Evolutionary conservation across 2,797 vertebrate species (phyloP).

Genomic region (Mormyrops attenuatus): DNA sequence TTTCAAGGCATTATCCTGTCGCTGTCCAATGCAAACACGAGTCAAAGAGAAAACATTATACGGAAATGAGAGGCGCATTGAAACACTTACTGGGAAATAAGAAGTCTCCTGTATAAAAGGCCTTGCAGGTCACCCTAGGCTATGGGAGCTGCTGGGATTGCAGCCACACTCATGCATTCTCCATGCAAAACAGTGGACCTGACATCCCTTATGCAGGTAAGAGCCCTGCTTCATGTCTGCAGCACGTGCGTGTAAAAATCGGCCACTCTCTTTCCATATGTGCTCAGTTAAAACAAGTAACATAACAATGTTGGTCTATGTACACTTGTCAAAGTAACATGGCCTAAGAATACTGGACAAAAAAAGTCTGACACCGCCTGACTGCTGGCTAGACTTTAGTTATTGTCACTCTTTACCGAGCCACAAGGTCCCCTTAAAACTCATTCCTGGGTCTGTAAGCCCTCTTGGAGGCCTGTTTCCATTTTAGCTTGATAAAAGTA

Average conservation of each 20-base stretch:
- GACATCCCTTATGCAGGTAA: background rate
- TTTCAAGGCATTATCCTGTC: background rate
- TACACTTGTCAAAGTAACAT: background rate
- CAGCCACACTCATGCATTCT: background rate
- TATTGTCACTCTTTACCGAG: background rate
- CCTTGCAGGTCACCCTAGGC: background rate
- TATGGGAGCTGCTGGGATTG: background rate
- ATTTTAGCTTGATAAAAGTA: conserved; percentile 1
- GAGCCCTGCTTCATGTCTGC: background rate
- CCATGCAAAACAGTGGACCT: background rate
- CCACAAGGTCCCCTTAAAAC: background rate
- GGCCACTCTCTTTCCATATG: background rate
- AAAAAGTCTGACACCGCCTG: background rate
- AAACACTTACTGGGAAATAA: background rate
- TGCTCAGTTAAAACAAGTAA: background rate
- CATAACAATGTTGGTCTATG: background rate
- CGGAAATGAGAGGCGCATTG: background rate
- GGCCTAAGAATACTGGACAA: background rate
- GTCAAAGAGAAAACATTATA: background rate
- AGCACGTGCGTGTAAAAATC: background rate
- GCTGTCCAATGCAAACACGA: background rate
- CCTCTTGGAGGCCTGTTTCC: background rate
- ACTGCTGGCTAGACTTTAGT: background rate
- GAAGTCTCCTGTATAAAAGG: background rate
- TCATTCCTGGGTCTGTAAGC: background rate